A percentile compares a stretch with the other conserved stretches of the same genome.
These are phyloP conservation scores for Ganaspis sp. DNA, from an alignment of 1,140 invertebrate species.

Conservation along the genomic window DNA sequence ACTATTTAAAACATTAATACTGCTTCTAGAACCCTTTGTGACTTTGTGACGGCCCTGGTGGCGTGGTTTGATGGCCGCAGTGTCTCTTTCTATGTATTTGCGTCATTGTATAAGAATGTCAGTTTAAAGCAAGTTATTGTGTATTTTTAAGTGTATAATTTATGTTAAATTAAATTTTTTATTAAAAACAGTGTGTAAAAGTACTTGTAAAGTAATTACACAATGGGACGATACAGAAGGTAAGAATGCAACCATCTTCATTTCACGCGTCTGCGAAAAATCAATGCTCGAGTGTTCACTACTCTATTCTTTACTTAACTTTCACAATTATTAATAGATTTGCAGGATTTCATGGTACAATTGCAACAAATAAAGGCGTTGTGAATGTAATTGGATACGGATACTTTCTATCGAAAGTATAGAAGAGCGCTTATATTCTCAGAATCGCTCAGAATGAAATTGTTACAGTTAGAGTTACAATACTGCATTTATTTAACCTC, in stretches of 20 bases:
- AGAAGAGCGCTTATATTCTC: neutral
- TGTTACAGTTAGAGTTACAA: too few species aligned
- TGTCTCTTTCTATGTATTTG: neutral
- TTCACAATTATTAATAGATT: neutral
- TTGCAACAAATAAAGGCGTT: neutral
- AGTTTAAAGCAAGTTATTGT: neutral
- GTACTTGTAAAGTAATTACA: neutral
- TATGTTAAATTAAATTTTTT: neutral
- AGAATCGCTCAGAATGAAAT: neutral
- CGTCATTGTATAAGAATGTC: neutral
- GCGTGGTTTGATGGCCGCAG: neutral
- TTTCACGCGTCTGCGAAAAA: neutral
- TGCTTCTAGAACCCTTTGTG: too few species aligned
- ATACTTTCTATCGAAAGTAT: neutral
- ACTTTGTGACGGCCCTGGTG: neutral
- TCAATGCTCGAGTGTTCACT: neutral
- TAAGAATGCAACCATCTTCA: conserved; percentile 6
- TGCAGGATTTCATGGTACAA: neutral
- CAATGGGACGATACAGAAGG: conserved; percentile 15
- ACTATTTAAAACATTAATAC: too few species aligned
- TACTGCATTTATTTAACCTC: too few species aligned
- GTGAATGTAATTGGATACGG: neutral
- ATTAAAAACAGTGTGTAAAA: neutral
- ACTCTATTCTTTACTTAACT: neutral
- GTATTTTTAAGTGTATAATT: neutral